phyloP scores from a whole-genome alignment of 37 sponge, comb jelly and placozoan species.

The Agelas oroides region DNA sequence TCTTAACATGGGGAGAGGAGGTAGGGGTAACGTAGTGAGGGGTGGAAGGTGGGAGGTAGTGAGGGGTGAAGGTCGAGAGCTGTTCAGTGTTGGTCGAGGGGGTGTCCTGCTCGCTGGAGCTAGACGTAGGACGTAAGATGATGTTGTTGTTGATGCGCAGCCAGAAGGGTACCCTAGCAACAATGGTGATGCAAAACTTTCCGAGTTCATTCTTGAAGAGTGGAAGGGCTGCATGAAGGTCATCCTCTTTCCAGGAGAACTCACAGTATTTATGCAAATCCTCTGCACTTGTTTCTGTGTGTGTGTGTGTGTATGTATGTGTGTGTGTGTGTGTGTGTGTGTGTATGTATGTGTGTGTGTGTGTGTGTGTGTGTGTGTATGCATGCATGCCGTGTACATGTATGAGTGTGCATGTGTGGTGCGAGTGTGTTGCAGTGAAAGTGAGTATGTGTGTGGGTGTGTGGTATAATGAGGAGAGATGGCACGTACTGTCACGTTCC shows the following conservation, averaged over 20 bases:
- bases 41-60: neutral
- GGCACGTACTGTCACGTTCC: slow-evolving; percentile 37
- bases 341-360: too few species aligned
- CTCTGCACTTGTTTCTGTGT: neutral
- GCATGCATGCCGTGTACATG: too few species aligned
- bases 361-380: too few species aligned
- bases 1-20: too few species aligned
- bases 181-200: slow-evolving; percentile 16
- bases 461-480: neutral
- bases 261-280: slow-evolving; percentile 57
- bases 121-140: neutral
- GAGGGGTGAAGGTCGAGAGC: neutral
- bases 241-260: slow-evolving; percentile 27
- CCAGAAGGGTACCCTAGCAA: slow-evolving; percentile 31
- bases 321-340: too few species aligned
- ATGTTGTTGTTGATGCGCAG: slow-evolving; percentile 46
- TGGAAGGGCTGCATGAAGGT: slow-evolving; percentile 30
- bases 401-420: too few species aligned
- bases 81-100: too few species aligned
- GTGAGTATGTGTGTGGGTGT: too few species aligned
- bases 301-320: too few species aligned
- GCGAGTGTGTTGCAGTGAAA: too few species aligned
- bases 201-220: neutral
- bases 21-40: neutral
- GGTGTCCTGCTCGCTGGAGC: too few species aligned